Conservation (phyloP, 2,888 invertebrate species). For the Lamellibrachia columna region DNA sequence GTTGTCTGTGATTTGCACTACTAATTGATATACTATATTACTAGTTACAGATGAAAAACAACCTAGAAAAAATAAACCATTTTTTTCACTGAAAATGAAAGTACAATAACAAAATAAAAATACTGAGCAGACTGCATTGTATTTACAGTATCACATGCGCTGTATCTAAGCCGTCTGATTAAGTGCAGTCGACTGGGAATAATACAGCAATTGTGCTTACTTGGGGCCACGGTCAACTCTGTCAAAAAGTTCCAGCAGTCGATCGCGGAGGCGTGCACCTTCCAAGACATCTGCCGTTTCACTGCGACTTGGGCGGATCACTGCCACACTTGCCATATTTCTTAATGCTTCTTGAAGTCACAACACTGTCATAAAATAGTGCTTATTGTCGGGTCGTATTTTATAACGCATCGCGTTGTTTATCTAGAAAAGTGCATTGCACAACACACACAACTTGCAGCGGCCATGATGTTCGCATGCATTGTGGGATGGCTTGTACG, state of each 20-base stretch:
- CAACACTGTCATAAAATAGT: background rate
- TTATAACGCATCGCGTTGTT: background rate
- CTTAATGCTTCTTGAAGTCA: background rate
- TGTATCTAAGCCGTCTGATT: background rate
- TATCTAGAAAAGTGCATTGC: background rate
- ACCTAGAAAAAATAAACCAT: no score
- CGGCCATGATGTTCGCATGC: conserved; percentile 4
- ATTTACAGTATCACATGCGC: background rate
- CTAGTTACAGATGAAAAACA: no score
- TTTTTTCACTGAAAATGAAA: background rate
- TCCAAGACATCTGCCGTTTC: conserved; percentile 10
- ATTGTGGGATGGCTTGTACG: background rate
- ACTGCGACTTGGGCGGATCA: background rate
- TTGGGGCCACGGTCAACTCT: background rate
- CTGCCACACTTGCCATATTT: background rate
- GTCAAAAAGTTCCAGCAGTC: conserved; percentile 5
- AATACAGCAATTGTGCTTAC: background rate
- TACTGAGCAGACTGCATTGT: background rate
- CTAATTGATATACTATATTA: no score
- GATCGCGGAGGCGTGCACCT: background rate
- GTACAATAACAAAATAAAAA: background rate
- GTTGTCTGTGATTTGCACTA: no score
- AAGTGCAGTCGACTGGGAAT: background rate
- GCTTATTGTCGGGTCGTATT: background rate
- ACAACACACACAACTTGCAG: background rate